Evolutionary conservation across 2,888 invertebrate species (phyloP).

Genomic region (Pseudococcus longispinus): DNA sequence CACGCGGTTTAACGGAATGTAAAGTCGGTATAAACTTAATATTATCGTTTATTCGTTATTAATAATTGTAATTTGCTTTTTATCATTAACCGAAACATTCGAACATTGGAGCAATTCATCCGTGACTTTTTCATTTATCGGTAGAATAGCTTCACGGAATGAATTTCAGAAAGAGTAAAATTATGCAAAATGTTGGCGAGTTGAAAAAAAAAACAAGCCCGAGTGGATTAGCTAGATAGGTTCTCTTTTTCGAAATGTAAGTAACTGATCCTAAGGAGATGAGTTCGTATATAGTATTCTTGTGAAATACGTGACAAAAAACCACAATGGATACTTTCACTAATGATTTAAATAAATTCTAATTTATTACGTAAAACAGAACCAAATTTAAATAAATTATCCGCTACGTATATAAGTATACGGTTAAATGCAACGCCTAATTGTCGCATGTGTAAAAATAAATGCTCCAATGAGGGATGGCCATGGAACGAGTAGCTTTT

Average conservation of each 20-base stretch:
- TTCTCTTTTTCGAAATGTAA: neutral
- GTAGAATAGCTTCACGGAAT: neutral
- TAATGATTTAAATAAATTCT: conserved; percentile 38
- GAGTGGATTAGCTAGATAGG: neutral
- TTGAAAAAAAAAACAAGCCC: neutral
- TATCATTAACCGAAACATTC: neutral
- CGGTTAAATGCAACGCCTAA: neutral
- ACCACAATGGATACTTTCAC: conserved; percentile 2
- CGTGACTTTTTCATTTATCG: neutral
- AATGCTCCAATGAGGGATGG: neutral
- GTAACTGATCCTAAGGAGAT: neutral
- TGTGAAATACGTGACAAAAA: conserved; percentile 18
- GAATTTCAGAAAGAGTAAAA: neutral
- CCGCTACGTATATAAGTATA: neutral
- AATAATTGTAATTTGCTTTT: neutral
- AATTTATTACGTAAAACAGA: conserved; percentile 36
- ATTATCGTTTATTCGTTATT: neutral
- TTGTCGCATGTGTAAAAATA: neutral
- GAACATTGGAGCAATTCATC: neutral
- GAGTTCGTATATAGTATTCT: neutral
- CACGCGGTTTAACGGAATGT: neutral
- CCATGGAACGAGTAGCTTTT: neutral
- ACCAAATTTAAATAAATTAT: conserved; percentile 12
- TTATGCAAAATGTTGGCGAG: neutral
- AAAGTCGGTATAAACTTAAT: neutral